Evolutionary conservation across 2,888 invertebrate species (phyloP).

Genomic region (Smittia aterrima): DNA sequence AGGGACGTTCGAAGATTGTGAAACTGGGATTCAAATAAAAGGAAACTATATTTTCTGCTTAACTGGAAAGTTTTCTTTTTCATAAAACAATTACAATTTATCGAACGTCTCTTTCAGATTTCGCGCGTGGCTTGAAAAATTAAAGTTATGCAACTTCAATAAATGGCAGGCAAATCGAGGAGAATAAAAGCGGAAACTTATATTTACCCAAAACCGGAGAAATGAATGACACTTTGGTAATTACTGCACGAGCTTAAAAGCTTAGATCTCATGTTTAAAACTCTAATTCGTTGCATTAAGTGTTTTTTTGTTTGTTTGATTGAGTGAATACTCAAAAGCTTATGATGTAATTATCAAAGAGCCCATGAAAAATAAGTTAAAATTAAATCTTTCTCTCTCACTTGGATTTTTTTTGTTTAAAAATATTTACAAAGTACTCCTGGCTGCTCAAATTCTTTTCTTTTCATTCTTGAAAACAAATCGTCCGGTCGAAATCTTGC

Average conservation of each 20-base stretch:
- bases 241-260: no score
- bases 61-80: no score
- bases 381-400: conserved; percentile 13
- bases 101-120: no score
- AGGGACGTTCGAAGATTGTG: neutral
- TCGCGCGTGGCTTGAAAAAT: no score
- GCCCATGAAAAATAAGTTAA: neutral
- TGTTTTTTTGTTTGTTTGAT: neutral
- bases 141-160: neutral
- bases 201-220: conserved; percentile 15
- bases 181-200: neutral
- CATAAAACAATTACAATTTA: no score
- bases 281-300: neutral
- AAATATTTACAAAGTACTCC: conserved; percentile 1
- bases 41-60: no score
- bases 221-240: neutral
- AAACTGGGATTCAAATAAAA: no score
- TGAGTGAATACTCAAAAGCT: no score
- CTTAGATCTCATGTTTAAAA: no score
- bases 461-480: neutral
- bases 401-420: conserved; percentile 20
- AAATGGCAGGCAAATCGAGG: neutral
- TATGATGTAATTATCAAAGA: no score
- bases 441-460: neutral
- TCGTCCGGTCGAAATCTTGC: conserved; percentile 20